A percentile compares a stretch with the other conserved stretches of the same genome.
These are phyloP conservation scores for Drosophila multiciliata DNA, from an alignment of 2,888 invertebrate genomes.

Conservation along the genomic window DNA sequence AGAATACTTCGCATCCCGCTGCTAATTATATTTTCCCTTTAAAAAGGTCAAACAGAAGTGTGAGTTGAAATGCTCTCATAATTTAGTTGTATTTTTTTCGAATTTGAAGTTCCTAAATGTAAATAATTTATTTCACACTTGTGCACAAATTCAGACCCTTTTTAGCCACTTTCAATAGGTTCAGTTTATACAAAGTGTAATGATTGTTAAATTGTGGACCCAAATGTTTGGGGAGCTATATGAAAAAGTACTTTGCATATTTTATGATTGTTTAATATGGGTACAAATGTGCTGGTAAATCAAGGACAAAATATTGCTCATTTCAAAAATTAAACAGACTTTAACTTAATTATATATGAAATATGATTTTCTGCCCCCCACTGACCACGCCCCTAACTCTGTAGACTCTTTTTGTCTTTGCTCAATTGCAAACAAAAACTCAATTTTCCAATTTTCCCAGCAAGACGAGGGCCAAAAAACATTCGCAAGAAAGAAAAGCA, in stretches of 20 bases:
- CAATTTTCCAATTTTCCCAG: slow-evolving; percentile 40
- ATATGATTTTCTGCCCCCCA: no score
- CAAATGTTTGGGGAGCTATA: neutral
- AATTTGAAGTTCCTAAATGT: neutral
- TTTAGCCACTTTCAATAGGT: neutral
- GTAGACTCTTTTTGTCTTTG: slow-evolving; percentile 2
- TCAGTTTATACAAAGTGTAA: neutral
- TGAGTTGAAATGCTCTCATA: neutral
- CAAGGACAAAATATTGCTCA: neutral
- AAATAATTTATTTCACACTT: neutral
- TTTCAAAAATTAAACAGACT: neutral
- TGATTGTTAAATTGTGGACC: neutral
- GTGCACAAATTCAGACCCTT: neutral
- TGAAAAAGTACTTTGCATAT: slow-evolving; percentile 1
- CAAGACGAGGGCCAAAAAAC: slow-evolving; percentile 26
- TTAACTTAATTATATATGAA: neutral
- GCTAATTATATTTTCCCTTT: neutral
- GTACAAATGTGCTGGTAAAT: neutral
- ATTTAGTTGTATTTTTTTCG: neutral
- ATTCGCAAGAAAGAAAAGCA: slow-evolving; percentile 28
- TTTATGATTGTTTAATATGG: slow-evolving; percentile 27
- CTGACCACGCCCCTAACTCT: slow-evolving; percentile 10
- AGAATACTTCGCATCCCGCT: neutral
- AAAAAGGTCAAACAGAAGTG: neutral
- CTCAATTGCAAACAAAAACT: slow-evolving; percentile 35